phyloP scores from a whole-genome alignment of 2,888 invertebrate species.

The Aphodius granarius region DNA sequence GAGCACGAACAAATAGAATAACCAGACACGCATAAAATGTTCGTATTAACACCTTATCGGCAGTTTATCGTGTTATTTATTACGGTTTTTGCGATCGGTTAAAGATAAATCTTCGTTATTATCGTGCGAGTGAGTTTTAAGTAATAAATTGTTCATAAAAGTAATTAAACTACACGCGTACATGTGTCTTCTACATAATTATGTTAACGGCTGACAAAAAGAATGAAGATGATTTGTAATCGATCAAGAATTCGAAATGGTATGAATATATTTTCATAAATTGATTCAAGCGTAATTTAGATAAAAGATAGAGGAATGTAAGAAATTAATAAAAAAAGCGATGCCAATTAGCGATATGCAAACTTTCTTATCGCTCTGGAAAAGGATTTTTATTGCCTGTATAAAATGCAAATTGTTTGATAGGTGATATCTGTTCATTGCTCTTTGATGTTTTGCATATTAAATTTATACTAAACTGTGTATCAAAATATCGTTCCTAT shows the following conservation, averaged over 20 bases:
- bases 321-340: too few relatives aligned
- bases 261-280: neutral
- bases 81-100: neutral
- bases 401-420: too few relatives aligned
- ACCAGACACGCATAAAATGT: neutral
- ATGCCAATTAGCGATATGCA: too few relatives aligned
- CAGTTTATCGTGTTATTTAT: neutral
- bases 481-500: too few relatives aligned
- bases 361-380: too few relatives aligned
- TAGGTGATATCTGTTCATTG: too few relatives aligned
- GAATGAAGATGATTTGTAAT: neutral
- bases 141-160: neutral
- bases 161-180: neutral
- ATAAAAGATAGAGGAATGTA: too few relatives aligned
- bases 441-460: too few relatives aligned
- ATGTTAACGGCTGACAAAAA: neutral
- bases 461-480: too few relatives aligned
- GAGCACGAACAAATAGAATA: neutral
- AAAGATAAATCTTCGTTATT: neutral
- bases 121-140: neutral
- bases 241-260: neutral
- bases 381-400: too few relatives aligned
- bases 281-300: too few relatives aligned
- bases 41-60: neutral
- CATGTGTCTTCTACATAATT: neutral